Conservation (phyloP, 2,888 invertebrate species). For the Bedellia somnulentella region DNA sequence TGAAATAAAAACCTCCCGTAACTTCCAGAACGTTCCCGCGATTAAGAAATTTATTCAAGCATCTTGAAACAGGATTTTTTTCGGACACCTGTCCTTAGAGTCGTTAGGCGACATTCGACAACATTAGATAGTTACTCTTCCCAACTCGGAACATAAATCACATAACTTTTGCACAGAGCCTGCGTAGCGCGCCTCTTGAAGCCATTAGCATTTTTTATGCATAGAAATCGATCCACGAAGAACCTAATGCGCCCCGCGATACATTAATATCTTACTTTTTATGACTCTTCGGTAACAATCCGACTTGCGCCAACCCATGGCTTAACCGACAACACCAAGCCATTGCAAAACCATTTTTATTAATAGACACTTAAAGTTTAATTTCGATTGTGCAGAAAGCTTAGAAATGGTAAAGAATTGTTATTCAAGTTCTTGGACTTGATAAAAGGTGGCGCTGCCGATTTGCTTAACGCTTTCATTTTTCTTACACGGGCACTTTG, state of each 20-base stretch:
- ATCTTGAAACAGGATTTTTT: too few relatives aligned
- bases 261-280: conserved; percentile 63
- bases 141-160: conserved; percentile 48
- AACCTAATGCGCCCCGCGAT: conserved; percentile 60
- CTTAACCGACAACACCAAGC: conserved; percentile 17
- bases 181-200: conserved; percentile 30
- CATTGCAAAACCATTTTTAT: conserved; percentile 5
- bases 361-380: background rate
- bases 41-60: too few relatives aligned
- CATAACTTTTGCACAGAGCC: conserved; percentile 7
- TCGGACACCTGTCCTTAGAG: conserved; percentile 6
- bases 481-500: conserved; percentile 60
- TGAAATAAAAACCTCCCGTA: too few relatives aligned
- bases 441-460: conserved; percentile 57
- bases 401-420: conserved; percentile 11
- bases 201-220: conserved; percentile 62
- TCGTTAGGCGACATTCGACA: conserved; percentile 20
- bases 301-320: conserved; percentile 20
- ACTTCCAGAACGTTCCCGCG: too few relatives aligned
- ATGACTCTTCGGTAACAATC: conserved; percentile 56
- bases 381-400: conserved; percentile 6
- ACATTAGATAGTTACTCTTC: conserved; percentile 26
- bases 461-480: conserved; percentile 53
- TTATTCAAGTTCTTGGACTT: conserved; percentile 32
- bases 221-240: conserved; percentile 56